A percentile compares a stretch with the other conserved stretches of the same genome.
Conservation (phyloP, 1,140 invertebrate genomes). For the Atta cephalotes region DNA sequence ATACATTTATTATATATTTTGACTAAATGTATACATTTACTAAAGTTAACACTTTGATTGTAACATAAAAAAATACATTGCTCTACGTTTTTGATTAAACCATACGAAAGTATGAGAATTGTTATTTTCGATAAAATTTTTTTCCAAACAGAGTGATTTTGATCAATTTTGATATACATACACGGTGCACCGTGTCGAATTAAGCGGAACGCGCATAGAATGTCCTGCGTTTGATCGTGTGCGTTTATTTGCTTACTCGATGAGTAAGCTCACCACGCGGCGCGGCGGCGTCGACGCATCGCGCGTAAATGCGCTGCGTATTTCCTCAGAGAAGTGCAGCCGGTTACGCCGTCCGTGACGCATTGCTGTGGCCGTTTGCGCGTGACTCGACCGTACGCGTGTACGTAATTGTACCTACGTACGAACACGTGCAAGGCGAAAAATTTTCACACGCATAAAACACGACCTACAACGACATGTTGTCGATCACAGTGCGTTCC, state of each 20-base stretch:
- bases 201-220: neutral
- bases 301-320: constrained; percentile 1
- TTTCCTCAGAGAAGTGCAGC: constrained; percentile 12
- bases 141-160: neutral
- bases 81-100: neutral
- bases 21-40: no score
- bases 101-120: neutral
- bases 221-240: neutral
- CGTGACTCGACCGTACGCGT: constrained; percentile 27
- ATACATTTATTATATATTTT: no score
- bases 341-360: constrained; percentile 18
- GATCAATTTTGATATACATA: neutral
- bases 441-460: constrained; percentile 57
- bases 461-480: constrained; percentile 49
- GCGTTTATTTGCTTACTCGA: neutral
- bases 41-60: no score
- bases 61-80: no score
- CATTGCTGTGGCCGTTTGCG: neutral
- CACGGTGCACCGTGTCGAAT: neutral
- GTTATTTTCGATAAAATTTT: neutral
- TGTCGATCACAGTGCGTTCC: constrained; percentile 39
- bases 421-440: neutral
- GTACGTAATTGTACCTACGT: neutral
- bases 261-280: neutral
- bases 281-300: neutral